These are phyloP conservation scores for Drosophila ercepeae DNA, from an alignment of 1,140 invertebrate genomes.

Conservation along the genomic window DNA sequence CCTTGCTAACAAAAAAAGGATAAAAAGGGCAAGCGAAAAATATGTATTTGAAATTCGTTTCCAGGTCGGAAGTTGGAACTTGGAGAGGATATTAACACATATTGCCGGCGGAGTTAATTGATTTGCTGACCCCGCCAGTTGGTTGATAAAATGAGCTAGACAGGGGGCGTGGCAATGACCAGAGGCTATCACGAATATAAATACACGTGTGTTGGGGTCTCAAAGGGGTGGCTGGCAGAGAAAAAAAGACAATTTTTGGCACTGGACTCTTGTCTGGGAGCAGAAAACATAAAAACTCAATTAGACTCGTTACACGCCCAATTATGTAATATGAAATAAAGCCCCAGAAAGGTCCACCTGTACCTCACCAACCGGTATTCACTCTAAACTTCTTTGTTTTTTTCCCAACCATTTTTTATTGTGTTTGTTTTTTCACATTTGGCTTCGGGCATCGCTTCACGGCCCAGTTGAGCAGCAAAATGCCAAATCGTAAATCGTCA, in stretches of 20 bases:
- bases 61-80: conserved; percentile 49
- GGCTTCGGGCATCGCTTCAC: conserved; percentile 52
- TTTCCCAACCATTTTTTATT: conserved; percentile 3
- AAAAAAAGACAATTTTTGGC: conserved; percentile 20
- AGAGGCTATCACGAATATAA: conserved; percentile 63
- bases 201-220: conserved; percentile 11
- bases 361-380: neutral
- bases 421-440: conserved; percentile 10
- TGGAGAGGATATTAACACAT: conserved; percentile 82
- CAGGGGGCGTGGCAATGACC: conserved; percentile 72
- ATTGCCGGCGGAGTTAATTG: conserved; percentile 77
- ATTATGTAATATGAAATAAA: conserved; percentile 83
- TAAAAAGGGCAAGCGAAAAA: too few species aligned
- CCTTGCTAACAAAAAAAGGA: too few species aligned
- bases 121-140: conserved; percentile 73
- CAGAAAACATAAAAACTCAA: conserved; percentile 83
- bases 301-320: conserved; percentile 84
- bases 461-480: conserved; percentile 77
- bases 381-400: neutral
- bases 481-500: conserved; percentile 78
- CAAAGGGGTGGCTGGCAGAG: conserved; percentile 21
- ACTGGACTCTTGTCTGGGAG: conserved; percentile 36
- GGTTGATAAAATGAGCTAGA: neutral
- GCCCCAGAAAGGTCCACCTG: conserved; percentile 37
- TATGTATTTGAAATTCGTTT: conserved; percentile 26